A percentile compares a stretch with the other conserved stretches of the same genome.
phyloP scores from a whole-genome alignment of 1,140 invertebrate genomes.

The Drosophila ogumai region DNA sequence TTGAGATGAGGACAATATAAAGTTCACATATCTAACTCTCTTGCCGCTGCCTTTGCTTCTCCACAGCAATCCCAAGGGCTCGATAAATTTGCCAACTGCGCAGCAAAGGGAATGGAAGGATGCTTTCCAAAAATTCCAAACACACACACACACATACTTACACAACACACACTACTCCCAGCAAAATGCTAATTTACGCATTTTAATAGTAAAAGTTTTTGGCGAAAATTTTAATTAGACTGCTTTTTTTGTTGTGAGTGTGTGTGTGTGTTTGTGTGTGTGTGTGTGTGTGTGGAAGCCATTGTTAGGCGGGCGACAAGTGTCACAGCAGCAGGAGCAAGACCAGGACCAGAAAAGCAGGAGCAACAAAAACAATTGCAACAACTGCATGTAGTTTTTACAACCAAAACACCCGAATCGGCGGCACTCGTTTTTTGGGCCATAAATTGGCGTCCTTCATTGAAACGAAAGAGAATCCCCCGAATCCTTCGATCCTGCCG shows the following conservation, averaged over 20 bases:
- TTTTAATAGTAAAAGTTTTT: slow-evolving; percentile 61
- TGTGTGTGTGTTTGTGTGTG: background rate
- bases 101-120: slow-evolving; percentile 7
- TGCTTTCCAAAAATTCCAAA: slow-evolving; percentile 11
- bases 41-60: background rate
- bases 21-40: slow-evolving; percentile 20
- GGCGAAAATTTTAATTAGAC: slow-evolving; percentile 76
- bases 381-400: slow-evolving; percentile 48
- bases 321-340: slow-evolving; percentile 35
- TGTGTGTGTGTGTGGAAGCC: background rate
- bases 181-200: slow-evolving; percentile 68
- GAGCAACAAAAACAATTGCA: slow-evolving; percentile 39
- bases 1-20: slow-evolving; percentile 32
- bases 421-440: slow-evolving; percentile 42
- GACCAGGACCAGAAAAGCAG: slow-evolving; percentile 8
- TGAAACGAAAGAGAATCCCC: slow-evolving; percentile 58
- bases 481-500: slow-evolving; percentile 16
- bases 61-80: slow-evolving; percentile 2
- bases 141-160: slow-evolving; percentile 1
- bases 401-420: slow-evolving; percentile 20
- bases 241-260: slow-evolving; percentile 43
- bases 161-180: background rate
- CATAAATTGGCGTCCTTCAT: slow-evolving; percentile 85
- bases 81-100: slow-evolving; percentile 24
- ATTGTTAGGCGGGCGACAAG: slow-evolving; percentile 34